Evolutionary conservation across 1,140 invertebrate genomes (phyloP).

Genomic region (Calycopis cecrops): DNA sequence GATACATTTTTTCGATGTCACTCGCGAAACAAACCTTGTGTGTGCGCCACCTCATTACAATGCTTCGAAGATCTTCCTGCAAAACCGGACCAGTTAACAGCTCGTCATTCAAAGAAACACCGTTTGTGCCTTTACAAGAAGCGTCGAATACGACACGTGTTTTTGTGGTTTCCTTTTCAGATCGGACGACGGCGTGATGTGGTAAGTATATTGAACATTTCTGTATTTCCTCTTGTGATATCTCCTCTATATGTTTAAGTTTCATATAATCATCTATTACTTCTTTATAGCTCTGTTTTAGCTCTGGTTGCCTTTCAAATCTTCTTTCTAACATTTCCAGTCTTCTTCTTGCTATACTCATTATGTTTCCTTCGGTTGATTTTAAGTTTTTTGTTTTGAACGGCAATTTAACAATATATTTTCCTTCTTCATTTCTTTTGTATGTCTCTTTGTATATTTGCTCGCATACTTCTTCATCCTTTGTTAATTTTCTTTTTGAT

Average conservation of each 20-base stretch:
- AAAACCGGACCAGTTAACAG: constrained; percentile 23
- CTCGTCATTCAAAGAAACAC: constrained; percentile 21
- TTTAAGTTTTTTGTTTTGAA: constrained; percentile 14
- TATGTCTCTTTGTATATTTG: constrained; percentile 19
- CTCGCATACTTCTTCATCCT: constrained; percentile 20
- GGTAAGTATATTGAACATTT: constrained; percentile 22
- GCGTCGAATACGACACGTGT: too few relatives aligned
- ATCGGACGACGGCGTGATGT: constrained; percentile 24
- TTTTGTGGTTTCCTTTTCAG: constrained; percentile 25
- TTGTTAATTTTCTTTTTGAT: constrained; percentile 20
- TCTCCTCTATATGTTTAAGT: constrained; percentile 18
- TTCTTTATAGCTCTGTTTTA: constrained; percentile 17
- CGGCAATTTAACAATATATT: constrained; percentile 23
- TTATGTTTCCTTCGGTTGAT: constrained; percentile 11
- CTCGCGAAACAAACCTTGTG: constrained; percentile 18
- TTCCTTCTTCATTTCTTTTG: constrained; percentile 12
- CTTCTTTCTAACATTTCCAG: constrained; percentile 15
- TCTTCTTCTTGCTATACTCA: constrained; percentile 19
- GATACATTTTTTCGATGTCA: constrained; percentile 27
- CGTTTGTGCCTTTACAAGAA: constrained; percentile 20
- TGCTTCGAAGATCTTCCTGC: constrained; percentile 22
- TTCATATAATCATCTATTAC: constrained; percentile 23
- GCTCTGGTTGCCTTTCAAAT: constrained; percentile 12
- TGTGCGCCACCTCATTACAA: constrained; percentile 22
- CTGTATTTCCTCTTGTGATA: constrained; percentile 13